Evolutionary conservation across 2,113 vertebrate genomes (phyloP).

Genomic region (Pseudorhombus dupliciocellatus): DNA sequence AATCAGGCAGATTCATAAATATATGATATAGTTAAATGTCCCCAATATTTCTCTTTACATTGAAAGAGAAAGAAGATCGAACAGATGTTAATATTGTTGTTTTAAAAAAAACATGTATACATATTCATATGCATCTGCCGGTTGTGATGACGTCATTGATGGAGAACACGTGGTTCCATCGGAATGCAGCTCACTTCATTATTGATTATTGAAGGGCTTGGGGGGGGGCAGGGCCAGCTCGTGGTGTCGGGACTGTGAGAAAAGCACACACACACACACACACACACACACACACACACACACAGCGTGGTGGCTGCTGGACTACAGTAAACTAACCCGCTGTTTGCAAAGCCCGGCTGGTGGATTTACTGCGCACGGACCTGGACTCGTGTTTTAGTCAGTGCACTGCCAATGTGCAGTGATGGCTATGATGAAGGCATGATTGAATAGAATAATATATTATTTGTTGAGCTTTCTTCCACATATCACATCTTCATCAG

Average conservation of each 20-base stretch:
- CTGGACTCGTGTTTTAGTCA: constrained; percentile 2
- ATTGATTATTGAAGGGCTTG: background rate
- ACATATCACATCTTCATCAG: too few species aligned
- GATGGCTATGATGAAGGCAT: too few species aligned
- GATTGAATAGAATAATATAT: too few species aligned
- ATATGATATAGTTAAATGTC: too few species aligned
- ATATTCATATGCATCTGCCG: background rate
- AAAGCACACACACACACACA: background rate
- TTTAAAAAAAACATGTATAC: too few species aligned
- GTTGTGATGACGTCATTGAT: constrained; percentile 32
- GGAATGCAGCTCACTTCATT: background rate
- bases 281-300: background rate
- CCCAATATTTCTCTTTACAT: too few species aligned
- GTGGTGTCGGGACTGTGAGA: background rate
- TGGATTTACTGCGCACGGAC: background rate
- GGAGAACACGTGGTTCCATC: constrained; percentile 27
- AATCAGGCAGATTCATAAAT: background rate
- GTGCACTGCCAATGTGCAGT: background rate
- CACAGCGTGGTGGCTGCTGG: constrained; percentile 47
- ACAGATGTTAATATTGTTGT: too few species aligned
- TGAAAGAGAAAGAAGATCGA: too few species aligned
- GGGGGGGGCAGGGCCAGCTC: background rate
- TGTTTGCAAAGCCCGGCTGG: constrained; percentile 48
- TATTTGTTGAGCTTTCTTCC: too few species aligned
- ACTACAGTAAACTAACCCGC: constrained; percentile 71